phyloP scores from a whole-genome alignment of 2,888 invertebrate genomes.

The Amiota mariae region DNA sequence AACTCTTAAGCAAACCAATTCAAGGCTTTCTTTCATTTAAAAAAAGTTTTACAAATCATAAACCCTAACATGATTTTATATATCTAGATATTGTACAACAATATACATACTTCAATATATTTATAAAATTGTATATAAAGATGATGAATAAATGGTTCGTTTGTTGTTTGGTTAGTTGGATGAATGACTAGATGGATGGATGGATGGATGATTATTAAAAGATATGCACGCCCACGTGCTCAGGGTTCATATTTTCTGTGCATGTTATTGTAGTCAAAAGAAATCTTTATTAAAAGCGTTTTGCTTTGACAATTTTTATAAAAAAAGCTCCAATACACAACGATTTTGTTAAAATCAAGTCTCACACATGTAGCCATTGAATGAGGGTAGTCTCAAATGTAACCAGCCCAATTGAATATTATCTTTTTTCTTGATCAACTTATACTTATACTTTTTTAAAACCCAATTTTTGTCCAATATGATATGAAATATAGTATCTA shows the following conservation, averaged over 20 bases:
- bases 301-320: constrained; percentile 63
- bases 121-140: no score
- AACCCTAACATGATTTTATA: not conserved
- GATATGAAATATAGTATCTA: no score
- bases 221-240: constrained; percentile 54
- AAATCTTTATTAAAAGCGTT: constrained; percentile 21
- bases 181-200: no score
- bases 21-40: not conserved
- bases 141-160: no score
- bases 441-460: no score
- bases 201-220: not conserved
- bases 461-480: no score
- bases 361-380: no score
- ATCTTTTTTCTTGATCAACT: no score
- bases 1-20: not conserved
- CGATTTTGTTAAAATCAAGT: not conserved
- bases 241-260: constrained; percentile 52
- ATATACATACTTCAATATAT: not conserved
- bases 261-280: constrained; percentile 30
- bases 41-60: constrained; percentile 5
- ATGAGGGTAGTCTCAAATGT: no score
- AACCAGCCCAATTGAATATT: no score
- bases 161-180: no score
- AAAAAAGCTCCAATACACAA: constrained; percentile 39
- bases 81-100: no score